phyloP scores from a whole-genome alignment of 2,888 invertebrate genomes.

The Troides oblongomaculatus region DNA sequence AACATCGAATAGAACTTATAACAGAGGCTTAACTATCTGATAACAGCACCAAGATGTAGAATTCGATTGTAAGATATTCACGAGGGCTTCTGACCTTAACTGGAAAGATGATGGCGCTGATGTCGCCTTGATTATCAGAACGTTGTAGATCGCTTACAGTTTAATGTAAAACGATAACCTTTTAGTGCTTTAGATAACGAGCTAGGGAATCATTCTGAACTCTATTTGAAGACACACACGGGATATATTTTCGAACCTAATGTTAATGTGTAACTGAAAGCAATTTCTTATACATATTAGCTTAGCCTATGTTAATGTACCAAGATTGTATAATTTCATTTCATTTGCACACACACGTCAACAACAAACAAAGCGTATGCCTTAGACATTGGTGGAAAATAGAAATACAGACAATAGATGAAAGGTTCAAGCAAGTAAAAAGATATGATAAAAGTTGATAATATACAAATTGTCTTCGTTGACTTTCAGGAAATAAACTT shows the following conservation, averaged over 20 bases:
- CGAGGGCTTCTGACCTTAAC: slow-evolving; percentile 24
- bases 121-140: slow-evolving; percentile 28
- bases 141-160: slow-evolving; percentile 29
- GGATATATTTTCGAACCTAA: slow-evolving; percentile 6
- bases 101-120: slow-evolving; percentile 28
- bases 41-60: slow-evolving; percentile 18
- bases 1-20: slow-evolving; percentile 1
- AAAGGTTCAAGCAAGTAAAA: too few species aligned
- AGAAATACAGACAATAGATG: neutral
- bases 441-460: too few species aligned
- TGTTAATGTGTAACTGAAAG: slow-evolving; percentile 14
- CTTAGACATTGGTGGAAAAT: neutral
- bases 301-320: neutral
- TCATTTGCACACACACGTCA: neutral
- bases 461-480: too few species aligned
- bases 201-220: slow-evolving; percentile 21
- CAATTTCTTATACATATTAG: slow-evolving; percentile 3
- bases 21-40: slow-evolving; percentile 15
- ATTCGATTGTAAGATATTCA: slow-evolving; percentile 28
- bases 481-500: too few species aligned
- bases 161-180: slow-evolving; percentile 30
- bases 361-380: neutral
- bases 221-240: slow-evolving; percentile 13
- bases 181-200: slow-evolving; percentile 23
- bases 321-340: slow-evolving; percentile 13